Percentiles rank a stretch among this genome's conserved stretches.
These are phyloP conservation scores for Drosophila bifasciata DNA, from an alignment of 1,140 invertebrate genomes.

Conservation along the genomic window DNA sequence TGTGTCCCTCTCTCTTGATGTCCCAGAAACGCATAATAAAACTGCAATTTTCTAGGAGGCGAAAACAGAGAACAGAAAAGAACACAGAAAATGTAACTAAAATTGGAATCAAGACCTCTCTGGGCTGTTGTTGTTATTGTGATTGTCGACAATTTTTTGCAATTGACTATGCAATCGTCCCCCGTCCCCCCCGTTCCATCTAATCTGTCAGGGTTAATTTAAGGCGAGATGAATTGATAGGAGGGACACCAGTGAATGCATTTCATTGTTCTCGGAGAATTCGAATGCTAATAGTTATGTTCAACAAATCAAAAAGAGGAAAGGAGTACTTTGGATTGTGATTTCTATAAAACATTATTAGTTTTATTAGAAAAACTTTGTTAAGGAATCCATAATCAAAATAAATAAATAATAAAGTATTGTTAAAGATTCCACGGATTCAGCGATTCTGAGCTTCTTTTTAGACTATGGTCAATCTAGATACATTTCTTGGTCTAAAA, in stretches of 20 bases:
- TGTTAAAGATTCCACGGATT: too few relatives aligned
- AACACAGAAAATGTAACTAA: too few relatives aligned
- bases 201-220: conserved; percentile 70
- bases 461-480: too few relatives aligned
- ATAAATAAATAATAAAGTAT: not conserved
- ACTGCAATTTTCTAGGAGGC: not conserved
- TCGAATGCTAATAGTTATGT: too few relatives aligned
- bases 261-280: conserved; percentile 5
- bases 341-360: not conserved
- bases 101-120: conserved; percentile 5
- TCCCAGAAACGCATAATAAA: conserved; percentile 29
- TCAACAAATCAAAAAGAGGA: too few relatives aligned
- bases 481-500: too few relatives aligned
- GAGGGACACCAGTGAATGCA: conserved; percentile 19
- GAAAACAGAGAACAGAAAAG: too few relatives aligned
- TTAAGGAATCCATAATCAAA: not conserved
- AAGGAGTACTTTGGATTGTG: too few relatives aligned
- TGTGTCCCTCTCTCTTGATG: not conserved
- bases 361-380: not conserved
- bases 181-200: conserved; percentile 13
- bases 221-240: conserved; percentile 31
- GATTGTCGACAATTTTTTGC: conserved; percentile 38
- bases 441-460: too few relatives aligned
- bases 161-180: conserved; percentile 9
- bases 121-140: conserved; percentile 2